A percentile compares a stretch with the other conserved stretches of the same genome.
phyloP scores from a whole-genome alignment of 1,140 invertebrate species.

The Colletes gigas region DNA sequence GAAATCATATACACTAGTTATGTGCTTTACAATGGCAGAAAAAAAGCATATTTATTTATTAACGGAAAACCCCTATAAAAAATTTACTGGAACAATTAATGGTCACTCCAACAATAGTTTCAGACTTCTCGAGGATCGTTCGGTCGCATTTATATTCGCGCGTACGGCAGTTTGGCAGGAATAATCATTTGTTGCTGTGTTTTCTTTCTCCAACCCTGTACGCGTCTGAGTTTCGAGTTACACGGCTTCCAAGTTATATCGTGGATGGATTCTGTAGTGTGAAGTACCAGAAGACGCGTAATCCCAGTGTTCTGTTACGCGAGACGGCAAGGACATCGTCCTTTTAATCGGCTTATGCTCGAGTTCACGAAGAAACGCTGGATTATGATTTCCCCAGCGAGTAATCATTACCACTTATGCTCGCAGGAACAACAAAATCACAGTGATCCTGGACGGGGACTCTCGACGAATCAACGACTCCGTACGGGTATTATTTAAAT shows the following conservation, averaged over 20 bases:
- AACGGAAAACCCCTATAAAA: no score
- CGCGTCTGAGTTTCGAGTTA: background rate
- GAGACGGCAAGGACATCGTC: conserved; percentile 14
- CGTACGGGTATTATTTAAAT: conserved; percentile 3
- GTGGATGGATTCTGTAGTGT: conserved; percentile 2
- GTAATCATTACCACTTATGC: background rate
- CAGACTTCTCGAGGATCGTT: no score
- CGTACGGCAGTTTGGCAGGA: no score
- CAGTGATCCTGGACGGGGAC: background rate
- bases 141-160: no score
- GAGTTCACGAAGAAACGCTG: conserved; percentile 18
- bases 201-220: no score
- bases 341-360: conserved; percentile 21
- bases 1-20: no score
- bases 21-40: no score
- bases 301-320: conserved; percentile 22
- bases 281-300: conserved; percentile 15
- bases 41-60: no score
- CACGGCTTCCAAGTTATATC: background rate
- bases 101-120: no score
- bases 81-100: no score
- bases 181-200: no score
- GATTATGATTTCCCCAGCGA: conserved; percentile 54
- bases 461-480: background rate
- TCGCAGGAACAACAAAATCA: background rate